Evolutionary conservation across 2,888 invertebrate species (phyloP), one percentile per base, ranked within the genome.

Genomic region (Xanthorhoe designata): DNA sequence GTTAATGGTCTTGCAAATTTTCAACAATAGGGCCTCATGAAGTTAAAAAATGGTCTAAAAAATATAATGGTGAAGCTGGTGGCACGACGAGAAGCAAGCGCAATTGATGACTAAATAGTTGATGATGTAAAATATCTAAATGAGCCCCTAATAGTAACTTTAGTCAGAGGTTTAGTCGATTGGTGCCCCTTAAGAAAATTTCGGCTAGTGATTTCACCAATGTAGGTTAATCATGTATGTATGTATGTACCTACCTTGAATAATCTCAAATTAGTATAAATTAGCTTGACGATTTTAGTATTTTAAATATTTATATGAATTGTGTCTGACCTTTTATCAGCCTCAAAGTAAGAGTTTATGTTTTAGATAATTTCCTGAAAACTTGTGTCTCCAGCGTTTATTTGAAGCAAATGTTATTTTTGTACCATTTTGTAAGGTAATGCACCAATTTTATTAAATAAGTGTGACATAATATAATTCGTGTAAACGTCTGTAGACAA

Each of bases 381-480:
- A 75, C 60, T 70, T 66, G 69, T 75, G 60, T 51, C 72, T 68
- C 69, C 69, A 70, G 73, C 53, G 78, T 80, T 81, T 76, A 67
- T 80, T 78, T 76, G 62, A 77, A 79, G 77, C 70, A 72, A 79
- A 80, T 59, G 75, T 83, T 88, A 88, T 85, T 88, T 88, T 87
- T 88, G 75, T 87, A 88, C 80, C 78, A 80, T 83, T 85, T 83
- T 84, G 79, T 83, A 86, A 87, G 78, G 81, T 79, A 72, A 78
- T 81, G 81, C 89, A 89, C 87, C 85, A 86, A 84, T 83, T 42
- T 42, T 57, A 66, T 53, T 82, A 82, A 86, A 87, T 90, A 90
- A 89, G 86, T 87, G 86, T 90, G 91, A 90, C 91, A 91, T 91
- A 90, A 90, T 91, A 91, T 86, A 81, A 79, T 84, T 77, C 82